Evolutionary conservation across 2,113 vertebrate species (phyloP), one percentile per base, ranked within the genome.

Genomic region (Philantomba maxwellii): DNA sequence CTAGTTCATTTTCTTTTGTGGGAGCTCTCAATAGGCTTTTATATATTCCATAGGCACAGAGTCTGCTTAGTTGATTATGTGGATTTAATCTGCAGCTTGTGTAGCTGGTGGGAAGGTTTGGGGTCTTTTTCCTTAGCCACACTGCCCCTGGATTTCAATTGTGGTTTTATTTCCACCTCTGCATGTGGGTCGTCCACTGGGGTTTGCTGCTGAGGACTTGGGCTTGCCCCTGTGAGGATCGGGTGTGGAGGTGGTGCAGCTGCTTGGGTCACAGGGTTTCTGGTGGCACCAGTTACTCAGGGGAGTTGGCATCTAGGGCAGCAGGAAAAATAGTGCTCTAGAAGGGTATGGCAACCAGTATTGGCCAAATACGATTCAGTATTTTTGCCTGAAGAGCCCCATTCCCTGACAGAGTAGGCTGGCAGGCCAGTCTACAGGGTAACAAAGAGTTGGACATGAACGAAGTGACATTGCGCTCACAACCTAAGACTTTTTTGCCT

Each of bases 51-150:
- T 39, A 70, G n/a, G 33, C n/a, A 39, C 66, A 36, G n/a, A 70
- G n/a, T 70, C 66, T 23, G n/a, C n/a, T 21, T 39, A 0, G 2
- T 1, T 39, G n/a, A 70, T 39, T 0, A 0, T 21, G 9, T 70
- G 19, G 66, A 70, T 39, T 39, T 70, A 70, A 70, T 70, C 66
- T 39, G 66, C 66, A 70, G 19, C n/a, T 36, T 70, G n/a, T 70
- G 5, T 2, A 39, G 9, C 5, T 39, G n/a, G 10, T 6, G 19
- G n/a, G n/a, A 70, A 23, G n/a, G n/a, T 39, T 70, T 23, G 0
- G n/a, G 10, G 66, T 70, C n/a, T 70, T 39, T 10, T 36, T 39
- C 33, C 66, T 36, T 23, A 12, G 64, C 66, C n/a, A 70, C 66
- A 39, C n/a, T 70, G 66, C n/a, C 10, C n/a, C 19, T 39, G 19